Conservation (phyloP, 2,888 invertebrate genomes). For the Meloe dianella region DNA sequence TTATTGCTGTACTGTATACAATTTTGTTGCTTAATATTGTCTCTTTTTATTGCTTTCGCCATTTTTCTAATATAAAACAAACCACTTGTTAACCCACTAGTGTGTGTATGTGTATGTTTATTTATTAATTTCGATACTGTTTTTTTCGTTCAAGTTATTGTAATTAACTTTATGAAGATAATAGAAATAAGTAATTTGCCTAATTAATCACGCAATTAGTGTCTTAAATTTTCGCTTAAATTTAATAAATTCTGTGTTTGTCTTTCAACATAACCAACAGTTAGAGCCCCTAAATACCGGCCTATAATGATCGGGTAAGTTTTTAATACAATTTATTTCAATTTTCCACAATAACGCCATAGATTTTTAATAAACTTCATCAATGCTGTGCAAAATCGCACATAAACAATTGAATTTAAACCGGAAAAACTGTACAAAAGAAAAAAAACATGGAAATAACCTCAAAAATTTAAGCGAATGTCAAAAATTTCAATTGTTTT, state of each 20-base stretch:
- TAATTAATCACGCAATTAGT: conserved; percentile 37
- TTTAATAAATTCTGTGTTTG: conserved; percentile 35
- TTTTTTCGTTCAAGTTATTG: neutral
- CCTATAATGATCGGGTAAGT: conserved; percentile 52
- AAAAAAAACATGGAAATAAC: neutral
- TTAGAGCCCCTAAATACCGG: conserved; percentile 35
- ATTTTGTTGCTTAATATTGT: conserved; percentile 47
- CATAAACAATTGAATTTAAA: no score
- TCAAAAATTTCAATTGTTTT: conserved; percentile 2
- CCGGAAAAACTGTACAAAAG: neutral
- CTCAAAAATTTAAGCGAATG: neutral
- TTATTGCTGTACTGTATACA: conserved; percentile 46
- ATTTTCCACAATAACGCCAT: no score
- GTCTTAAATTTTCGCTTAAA: conserved; percentile 33
- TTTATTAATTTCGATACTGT: conserved; percentile 46
- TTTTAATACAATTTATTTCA: conserved; percentile 19
- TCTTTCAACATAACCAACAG: conserved; percentile 26
- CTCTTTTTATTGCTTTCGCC: conserved; percentile 52
- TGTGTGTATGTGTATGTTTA: conserved; percentile 33
- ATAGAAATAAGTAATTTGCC: conserved; percentile 23
- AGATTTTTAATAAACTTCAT: no score
- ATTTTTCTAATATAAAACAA: conserved; percentile 50
- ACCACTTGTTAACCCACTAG: conserved; percentile 59
- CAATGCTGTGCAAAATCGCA: no score
- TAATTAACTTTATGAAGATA: conserved; percentile 1